These are phyloP conservation scores for Discoglossus pictus DNA, from an alignment of 2,797 vertebrate species.

Conservation along the genomic window DNA sequence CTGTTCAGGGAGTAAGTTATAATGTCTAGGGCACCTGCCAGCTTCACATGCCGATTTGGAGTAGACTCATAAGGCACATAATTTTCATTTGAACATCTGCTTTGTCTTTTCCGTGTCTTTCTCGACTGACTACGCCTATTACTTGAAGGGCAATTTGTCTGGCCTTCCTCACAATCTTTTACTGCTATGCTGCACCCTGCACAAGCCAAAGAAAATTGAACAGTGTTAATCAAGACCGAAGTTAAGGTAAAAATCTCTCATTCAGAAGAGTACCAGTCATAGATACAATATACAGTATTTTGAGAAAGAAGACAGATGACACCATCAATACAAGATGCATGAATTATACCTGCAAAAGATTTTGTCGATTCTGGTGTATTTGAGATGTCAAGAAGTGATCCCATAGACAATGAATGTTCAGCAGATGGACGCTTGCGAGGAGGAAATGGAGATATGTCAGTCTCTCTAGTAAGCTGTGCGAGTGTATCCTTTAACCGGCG, in stretches of 20 bases:
- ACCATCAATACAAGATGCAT: no score
- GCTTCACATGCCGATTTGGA: neutral
- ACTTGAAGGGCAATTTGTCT: conserved; percentile 40
- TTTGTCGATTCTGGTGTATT: conserved; percentile 89
- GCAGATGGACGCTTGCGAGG: conserved; percentile 91
- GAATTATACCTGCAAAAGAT: conserved; percentile 82
- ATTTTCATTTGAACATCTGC: conserved; percentile 53
- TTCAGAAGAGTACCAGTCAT: no score
- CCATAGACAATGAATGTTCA: conserved; percentile 89
- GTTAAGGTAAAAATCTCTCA: no score
- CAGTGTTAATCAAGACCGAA: no score
- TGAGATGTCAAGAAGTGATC: conserved; percentile 92
- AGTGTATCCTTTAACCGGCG: conserved; percentile 89
- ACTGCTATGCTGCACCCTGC: conserved; percentile 52
- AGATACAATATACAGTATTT: no score
- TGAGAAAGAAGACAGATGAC: no score
- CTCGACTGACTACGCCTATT: conserved; percentile 47
- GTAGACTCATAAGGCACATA: neutral
- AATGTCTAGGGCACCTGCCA: neutral
- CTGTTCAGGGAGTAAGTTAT: neutral
- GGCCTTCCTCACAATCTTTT: conserved; percentile 49
- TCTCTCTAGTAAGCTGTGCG: conserved; percentile 89
- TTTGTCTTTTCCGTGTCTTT: conserved; percentile 55
- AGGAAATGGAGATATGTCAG: conserved; percentile 90
- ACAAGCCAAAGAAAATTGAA: conserved; percentile 54